Evolutionary conservation across 2,888 invertebrate species (phyloP), one percentile per base, ranked within the genome.

Genomic region (Tuberolachnus salignus): DNA sequence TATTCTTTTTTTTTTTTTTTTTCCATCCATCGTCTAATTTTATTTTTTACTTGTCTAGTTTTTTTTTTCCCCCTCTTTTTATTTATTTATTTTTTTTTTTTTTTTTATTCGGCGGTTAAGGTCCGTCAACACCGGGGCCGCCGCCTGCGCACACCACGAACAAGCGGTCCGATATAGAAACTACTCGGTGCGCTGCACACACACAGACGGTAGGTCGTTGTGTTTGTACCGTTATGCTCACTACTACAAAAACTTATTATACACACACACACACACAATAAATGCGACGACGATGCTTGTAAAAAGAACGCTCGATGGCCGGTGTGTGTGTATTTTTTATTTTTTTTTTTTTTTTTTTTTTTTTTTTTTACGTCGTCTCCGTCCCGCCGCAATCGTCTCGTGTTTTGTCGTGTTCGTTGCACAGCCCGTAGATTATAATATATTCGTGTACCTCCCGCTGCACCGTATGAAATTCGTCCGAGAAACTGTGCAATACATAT

Each of bases 171-270:
- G 73, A 53, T 34, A 34, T 34, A 34, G 44, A 44, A 78, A 78
- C 42, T n/a, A 19, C 57, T 55, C 19, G 16, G 34, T 42, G 21
- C 51, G 55, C 23, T 51, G 51, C 73, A 21, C 63, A 64, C 21
- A 46, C 34, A 42, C 21, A 75, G 75, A 75, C 75, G 75, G 75
- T 75, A 75, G 66, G 75, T 75, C 75, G 75, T 75, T 67, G 66
- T 55, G 44, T 57, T 75, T 66, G 26, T 75, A 67, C 66, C 66
- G 66, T 75, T 75, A 75, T 34, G 34, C 34, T 34, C n/a, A 34
- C 34, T 34, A 34, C 34, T 34, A 34, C 34, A 34, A 34, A 19
- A 26, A 74, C n/a, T n/a, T n/a, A n/a, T n/a, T 66, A n/a, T 66
- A 46, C 46, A 44, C 3, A 8, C 44, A 21, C 64, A 44, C 44